Conservation (phyloP, 92 coral and sea anemone genomes). For the Zoanthus gigantus region DNA sequence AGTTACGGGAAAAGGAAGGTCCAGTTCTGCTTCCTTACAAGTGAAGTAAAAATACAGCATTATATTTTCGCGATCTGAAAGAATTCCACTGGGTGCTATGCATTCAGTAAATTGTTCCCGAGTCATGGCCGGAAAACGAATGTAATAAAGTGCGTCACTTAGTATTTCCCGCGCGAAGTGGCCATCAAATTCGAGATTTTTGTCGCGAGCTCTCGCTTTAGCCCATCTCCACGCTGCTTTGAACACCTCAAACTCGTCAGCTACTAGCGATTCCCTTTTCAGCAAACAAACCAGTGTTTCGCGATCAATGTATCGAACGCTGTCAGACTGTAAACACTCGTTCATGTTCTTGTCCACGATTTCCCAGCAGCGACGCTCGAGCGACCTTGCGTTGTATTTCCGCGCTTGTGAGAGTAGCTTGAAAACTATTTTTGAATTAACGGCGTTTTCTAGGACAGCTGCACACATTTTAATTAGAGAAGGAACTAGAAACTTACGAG, state of each 20-base stretch:
- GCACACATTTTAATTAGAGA: constrained; percentile 64
- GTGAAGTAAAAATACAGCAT: constrained; percentile 50
- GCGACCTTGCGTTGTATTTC: constrained; percentile 59
- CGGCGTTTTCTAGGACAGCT: constrained; percentile 47
- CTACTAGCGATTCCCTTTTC: constrained; percentile 64
- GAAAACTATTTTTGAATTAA: constrained; percentile 63
- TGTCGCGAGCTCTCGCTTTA: constrained; percentile 60
- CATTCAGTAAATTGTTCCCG: constrained; percentile 52
- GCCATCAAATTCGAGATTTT: constrained; percentile 46
- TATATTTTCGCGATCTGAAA: constrained; percentile 60
- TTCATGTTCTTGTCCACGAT: constrained; percentile 59
- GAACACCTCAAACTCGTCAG: constrained; percentile 70
- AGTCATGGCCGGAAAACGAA: constrained; percentile 77
- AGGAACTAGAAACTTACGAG: constrained; percentile 73
- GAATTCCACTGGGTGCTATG: constrained; percentile 63
- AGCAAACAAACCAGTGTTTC: constrained; percentile 63
- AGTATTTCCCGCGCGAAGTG: constrained; percentile 62
- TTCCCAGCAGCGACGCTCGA: constrained; percentile 73
- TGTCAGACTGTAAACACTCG: constrained; percentile 59
- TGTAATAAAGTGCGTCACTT: constrained; percentile 58
- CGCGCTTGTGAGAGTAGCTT: constrained; percentile 66
- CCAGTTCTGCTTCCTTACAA: constrained; percentile 22
- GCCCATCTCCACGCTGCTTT: constrained; percentile 72
- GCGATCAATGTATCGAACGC: constrained; percentile 57
- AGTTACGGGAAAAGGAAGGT: constrained; percentile 36